Percentiles rank a stretch among this genome's conserved stretches.
These are phyloP conservation scores for Leptinotarsa juncta DNA, from an alignment of 2,888 invertebrate species.

Conservation along the genomic window DNA sequence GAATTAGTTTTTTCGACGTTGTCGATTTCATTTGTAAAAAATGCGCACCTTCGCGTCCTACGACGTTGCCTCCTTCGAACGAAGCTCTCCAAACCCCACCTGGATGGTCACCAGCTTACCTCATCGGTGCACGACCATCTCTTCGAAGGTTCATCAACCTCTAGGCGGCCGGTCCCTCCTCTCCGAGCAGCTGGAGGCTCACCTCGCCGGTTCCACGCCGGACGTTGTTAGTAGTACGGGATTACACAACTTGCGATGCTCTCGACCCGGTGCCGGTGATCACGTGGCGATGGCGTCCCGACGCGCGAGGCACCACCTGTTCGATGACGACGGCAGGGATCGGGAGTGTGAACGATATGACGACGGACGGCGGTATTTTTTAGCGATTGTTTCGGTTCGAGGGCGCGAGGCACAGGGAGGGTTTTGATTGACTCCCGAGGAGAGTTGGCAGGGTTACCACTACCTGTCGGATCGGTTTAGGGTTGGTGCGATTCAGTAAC, in stretches of 20 bases:
- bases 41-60: not conserved
- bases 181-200: conserved; percentile 55
- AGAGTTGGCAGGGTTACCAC: not conserved
- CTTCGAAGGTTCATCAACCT: conserved; percentile 62
- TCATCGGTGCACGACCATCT: conserved; percentile 62
- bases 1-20: too few species aligned
- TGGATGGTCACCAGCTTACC: conserved; percentile 36
- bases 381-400: conserved; percentile 41
- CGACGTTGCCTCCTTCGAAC: not conserved
- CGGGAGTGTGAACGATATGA: conserved; percentile 41
- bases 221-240: conserved; percentile 62
- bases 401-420: conserved; percentile 7
- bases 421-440: too few species aligned
- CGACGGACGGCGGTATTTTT: conserved; percentile 36
- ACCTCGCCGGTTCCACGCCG: conserved; percentile 63
- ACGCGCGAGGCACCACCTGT: conserved; percentile 55
- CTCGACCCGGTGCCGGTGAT: conserved; percentile 52
- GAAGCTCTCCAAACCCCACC: conserved; percentile 13
- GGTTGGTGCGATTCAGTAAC: not conserved
- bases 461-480: not conserved
- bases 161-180: conserved; percentile 63
- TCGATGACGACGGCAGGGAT: conserved; percentile 35
- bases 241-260: conserved; percentile 49
- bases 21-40: too few species aligned
- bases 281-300: conserved; percentile 59